phyloP scores from a whole-genome alignment of 2,113 vertebrate genomes.

The Charina bottae region DNA sequence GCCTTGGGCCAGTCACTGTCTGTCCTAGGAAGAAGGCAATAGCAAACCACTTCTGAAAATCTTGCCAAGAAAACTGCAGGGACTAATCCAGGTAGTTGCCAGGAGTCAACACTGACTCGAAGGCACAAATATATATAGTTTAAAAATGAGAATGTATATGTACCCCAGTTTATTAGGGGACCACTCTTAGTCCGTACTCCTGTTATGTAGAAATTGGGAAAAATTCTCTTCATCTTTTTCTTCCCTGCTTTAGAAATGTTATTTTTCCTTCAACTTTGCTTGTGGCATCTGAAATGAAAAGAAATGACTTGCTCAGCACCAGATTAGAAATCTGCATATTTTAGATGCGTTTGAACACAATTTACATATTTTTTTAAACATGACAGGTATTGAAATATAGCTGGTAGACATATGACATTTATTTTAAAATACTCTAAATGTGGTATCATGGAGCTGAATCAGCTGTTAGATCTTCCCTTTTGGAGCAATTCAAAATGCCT shows the following conservation, averaged over 20 bases:
- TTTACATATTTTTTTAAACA: conserved; percentile 30
- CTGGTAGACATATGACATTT: conserved; percentile 27
- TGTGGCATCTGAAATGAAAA: neutral
- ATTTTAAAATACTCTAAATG: conserved; percentile 34
- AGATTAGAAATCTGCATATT: conserved; percentile 26
- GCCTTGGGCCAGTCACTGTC: no score
- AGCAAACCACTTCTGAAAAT: no score
- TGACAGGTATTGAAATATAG: conserved; percentile 9
- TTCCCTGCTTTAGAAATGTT: neutral
- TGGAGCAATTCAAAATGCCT: neutral
- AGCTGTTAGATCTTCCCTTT: neutral
- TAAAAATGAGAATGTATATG: neutral
- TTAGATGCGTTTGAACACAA: conserved; percentile 18
- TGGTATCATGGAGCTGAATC: conserved; percentile 4
- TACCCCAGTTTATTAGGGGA: neutral
- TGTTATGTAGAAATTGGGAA: neutral
- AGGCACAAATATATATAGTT: neutral
- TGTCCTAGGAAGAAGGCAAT: no score
- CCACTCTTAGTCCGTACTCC: neutral
- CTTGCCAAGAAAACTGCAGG: no score
- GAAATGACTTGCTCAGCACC: neutral
- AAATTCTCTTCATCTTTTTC: neutral
- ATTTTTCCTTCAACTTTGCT: neutral
- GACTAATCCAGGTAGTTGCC: no score
- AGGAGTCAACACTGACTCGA: no score